Evolutionary conservation across 2,888 invertebrate genomes (phyloP).

Genomic region (Pteria penguin): DNA sequence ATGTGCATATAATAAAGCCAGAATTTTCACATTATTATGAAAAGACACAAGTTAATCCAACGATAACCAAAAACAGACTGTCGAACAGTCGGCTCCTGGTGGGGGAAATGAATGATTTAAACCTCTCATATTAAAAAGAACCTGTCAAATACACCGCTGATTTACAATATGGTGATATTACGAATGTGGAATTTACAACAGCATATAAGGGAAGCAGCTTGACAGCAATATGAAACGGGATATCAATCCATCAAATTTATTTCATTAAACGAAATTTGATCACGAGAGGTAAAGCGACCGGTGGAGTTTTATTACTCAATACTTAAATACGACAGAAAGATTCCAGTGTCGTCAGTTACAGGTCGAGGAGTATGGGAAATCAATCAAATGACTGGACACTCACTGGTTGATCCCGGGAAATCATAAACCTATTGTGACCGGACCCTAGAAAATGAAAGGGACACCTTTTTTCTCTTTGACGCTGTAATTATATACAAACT

Average conservation of each 20-base stretch:
- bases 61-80: no score
- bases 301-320: background rate
- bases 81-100: constrained; percentile 2
- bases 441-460: no score
- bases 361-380: background rate
- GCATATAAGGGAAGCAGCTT: constrained; percentile 27
- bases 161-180: constrained; percentile 43
- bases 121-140: constrained; percentile 45
- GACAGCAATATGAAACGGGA: constrained; percentile 39
- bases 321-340: background rate
- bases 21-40: no score
- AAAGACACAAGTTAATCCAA: no score
- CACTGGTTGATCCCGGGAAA: background rate
- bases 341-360: background rate
- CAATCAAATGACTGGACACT: background rate
- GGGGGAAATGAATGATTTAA: constrained; percentile 45
- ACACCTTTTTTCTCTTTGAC: no score
- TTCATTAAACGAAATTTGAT: constrained; percentile 46
- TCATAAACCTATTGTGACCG: no score
- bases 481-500: no score
- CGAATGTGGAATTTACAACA: constrained; percentile 15
- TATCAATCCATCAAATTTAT: constrained; percentile 39
- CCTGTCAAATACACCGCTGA: constrained; percentile 38
- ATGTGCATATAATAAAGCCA: no score
- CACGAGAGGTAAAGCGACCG: constrained; percentile 38